Evolutionary conservation across 1,140 invertebrate genomes (phyloP), one percentile per base, ranked within the genome.

Genomic region (Phymastichus coffea): DNA sequence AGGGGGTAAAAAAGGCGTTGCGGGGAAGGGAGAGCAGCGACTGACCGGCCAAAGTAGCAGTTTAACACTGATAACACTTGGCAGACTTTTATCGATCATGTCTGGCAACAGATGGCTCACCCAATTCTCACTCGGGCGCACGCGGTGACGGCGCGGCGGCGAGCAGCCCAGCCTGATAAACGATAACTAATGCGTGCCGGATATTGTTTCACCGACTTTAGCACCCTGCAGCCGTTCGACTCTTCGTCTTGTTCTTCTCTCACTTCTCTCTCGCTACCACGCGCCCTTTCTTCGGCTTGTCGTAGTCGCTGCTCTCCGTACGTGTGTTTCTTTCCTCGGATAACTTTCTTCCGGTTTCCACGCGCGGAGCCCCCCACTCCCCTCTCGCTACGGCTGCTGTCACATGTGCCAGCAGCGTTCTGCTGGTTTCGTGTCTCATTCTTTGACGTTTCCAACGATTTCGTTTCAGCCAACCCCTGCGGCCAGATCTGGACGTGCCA

Each of bases 81-180:
- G 72, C 66, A 68, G 69, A 76, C 72, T 78, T 78, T 78, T 78
- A 78, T 78, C 75, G 76, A 77, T 77, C 72, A 75, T 77, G 74
- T 75, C 72, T 78, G 74, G 76, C 73, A 78, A 77, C 76, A 78
- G 71, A 78, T 78, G 76, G 74, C 75, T 67, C 64, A 70, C 66
- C 68, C 68, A 71, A 70, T 71, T 71, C 64, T 62, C 56, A 15
- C 40, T 12, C 28, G 6, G 6, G 28, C 28, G 28, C 28, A 7
- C 6, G 6, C 26, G 46, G 23, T 23, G 23, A 9, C 17, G 14
- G 12, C 28, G 28, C 28, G 28, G 28, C 28, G 28, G 28, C 28
- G 28, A 7, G 6, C 30, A 35, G 33, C 48, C 20, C 19, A 40
- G 38, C 40, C 61, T 67, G 64, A 67, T 67, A 67, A 67, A 67